Conservation (phyloP, 2,797 vertebrate species). For the Selene dorsalis region DNA sequence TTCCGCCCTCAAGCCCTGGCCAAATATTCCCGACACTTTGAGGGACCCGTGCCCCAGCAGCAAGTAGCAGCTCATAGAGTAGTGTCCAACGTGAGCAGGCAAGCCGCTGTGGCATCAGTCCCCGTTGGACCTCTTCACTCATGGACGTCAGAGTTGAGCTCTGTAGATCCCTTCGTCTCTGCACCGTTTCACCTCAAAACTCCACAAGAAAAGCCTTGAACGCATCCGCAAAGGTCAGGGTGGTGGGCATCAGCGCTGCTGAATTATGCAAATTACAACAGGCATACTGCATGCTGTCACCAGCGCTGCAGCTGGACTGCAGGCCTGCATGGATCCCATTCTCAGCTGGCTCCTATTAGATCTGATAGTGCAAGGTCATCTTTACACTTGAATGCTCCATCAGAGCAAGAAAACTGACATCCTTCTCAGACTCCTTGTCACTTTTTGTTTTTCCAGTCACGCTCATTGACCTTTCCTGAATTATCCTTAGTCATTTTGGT, state of each 20-base stretch:
- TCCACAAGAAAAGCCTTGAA: conserved; percentile 88
- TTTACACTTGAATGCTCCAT: conserved; percentile 60
- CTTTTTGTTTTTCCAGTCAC: conserved; percentile 28
- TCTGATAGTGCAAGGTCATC: conserved; percentile 45
- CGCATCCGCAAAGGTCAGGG: background rate
- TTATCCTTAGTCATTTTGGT: conserved; percentile 46
- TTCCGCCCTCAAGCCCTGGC: conserved; percentile 91
- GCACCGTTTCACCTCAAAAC: conserved; percentile 94
- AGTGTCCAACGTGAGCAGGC: conserved; percentile 80
- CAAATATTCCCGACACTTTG: conserved; percentile 97
- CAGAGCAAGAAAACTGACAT: conserved; percentile 49
- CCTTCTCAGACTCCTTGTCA: conserved; percentile 22
- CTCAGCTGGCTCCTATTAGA: conserved; percentile 43
- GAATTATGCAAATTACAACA: conserved; percentile 67
- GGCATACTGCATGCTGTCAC: conserved; percentile 66
- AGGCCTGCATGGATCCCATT: conserved; percentile 68
- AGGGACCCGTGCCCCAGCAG: conserved; percentile 77
- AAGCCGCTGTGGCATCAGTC: conserved; percentile 83
- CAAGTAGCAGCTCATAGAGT: conserved; percentile 65
- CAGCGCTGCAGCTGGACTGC: conserved; percentile 71
- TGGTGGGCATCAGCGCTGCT: conserved; percentile 24
- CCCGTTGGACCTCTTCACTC: conserved; percentile 82
- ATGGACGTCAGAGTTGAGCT: conserved; percentile 76
- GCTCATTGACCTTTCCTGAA: conserved; percentile 21
- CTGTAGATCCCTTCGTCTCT: conserved; percentile 90